Percentiles rank a stretch among this genome's conserved stretches.
Evolutionary conservation across 2,888 invertebrate genomes (phyloP).

Genomic region (Hartigia nigra): DNA sequence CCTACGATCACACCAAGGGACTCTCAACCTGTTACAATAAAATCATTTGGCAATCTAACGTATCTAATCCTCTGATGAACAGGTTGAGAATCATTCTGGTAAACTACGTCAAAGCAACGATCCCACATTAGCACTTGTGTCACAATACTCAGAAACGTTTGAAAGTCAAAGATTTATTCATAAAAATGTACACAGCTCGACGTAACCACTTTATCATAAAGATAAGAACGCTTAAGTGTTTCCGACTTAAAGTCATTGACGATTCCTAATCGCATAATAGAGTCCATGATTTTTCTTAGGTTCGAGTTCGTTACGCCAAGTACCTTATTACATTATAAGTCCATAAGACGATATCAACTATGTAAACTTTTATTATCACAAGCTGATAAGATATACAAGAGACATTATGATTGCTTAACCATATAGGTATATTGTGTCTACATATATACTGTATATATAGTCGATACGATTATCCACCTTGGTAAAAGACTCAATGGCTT

Average conservation of each 20-base stretch:
- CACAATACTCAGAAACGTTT: neutral
- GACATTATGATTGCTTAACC: neutral
- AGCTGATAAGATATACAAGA: neutral
- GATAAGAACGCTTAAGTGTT: slow-evolving; percentile 13
- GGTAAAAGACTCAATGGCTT: neutral
- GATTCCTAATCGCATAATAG: neutral
- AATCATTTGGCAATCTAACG: neutral
- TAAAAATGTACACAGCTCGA: slow-evolving; percentile 8
- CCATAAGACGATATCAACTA: neutral
- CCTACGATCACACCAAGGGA: slow-evolving; percentile 12
- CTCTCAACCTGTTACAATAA: neutral
- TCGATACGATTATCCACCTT: neutral
- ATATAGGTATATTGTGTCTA: neutral
- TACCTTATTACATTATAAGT: neutral
- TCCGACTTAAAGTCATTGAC: neutral
- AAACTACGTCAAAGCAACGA: neutral
- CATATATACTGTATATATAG: neutral
- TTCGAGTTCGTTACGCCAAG: neutral
- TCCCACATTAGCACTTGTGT: neutral
- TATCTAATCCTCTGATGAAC: neutral
- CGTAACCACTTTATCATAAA: slow-evolving; percentile 24
- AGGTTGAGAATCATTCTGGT: neutral
- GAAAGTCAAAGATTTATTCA: slow-evolving; percentile 8
- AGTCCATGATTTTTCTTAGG: neutral
- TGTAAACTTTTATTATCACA: neutral